These are phyloP conservation scores for Spongia lamella DNA, from an alignment of 37 sponge, comb jelly and placozoan species.

Conservation along the genomic window DNA sequence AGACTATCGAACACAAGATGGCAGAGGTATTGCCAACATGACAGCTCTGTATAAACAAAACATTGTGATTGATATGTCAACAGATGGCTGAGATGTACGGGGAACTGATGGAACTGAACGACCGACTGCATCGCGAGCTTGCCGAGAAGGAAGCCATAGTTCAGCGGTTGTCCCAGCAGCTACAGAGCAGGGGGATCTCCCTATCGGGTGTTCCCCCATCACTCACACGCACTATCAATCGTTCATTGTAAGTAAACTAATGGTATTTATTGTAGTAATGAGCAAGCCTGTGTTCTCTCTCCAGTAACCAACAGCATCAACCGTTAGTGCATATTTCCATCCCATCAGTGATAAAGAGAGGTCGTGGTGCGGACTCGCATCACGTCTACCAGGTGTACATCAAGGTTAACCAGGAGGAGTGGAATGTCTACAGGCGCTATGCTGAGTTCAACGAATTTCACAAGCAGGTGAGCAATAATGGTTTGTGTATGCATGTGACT, in stretches of 20 bases:
- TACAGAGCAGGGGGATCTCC: slow-evolving; percentile 17
- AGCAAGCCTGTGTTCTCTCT: too few species aligned
- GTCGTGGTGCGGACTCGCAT: slow-evolving; percentile 66
- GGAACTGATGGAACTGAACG: slow-evolving; percentile 94
- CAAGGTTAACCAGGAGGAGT: slow-evolving; percentile 76
- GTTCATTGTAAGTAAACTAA: slow-evolving; percentile 11
- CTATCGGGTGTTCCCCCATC: background rate
- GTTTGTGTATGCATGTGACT: too few species aligned
- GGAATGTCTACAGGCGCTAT: slow-evolving; percentile 95
- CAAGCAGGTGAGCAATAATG: slow-evolving; percentile 44
- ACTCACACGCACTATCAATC: background rate
- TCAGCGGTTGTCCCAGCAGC: slow-evolving; percentile 3
- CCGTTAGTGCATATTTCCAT: slow-evolving; percentile 84
- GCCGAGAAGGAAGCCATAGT: slow-evolving; percentile 53
- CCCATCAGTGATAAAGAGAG: slow-evolving; percentile 84
- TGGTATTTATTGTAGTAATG: too few species aligned
- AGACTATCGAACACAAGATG: too few species aligned
- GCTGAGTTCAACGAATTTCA: slow-evolving; percentile 90
- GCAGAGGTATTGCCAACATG: too few species aligned
- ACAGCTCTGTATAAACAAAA: too few species aligned
- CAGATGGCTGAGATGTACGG: slow-evolving; percentile 98
- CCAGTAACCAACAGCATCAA: background rate
- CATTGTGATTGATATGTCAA: too few species aligned
- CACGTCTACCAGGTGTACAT: slow-evolving; percentile 90
- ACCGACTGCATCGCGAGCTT: slow-evolving; percentile 65